phyloP scores from a whole-genome alignment of 1,140 invertebrate species.

The Acarapis woodi region DNA sequence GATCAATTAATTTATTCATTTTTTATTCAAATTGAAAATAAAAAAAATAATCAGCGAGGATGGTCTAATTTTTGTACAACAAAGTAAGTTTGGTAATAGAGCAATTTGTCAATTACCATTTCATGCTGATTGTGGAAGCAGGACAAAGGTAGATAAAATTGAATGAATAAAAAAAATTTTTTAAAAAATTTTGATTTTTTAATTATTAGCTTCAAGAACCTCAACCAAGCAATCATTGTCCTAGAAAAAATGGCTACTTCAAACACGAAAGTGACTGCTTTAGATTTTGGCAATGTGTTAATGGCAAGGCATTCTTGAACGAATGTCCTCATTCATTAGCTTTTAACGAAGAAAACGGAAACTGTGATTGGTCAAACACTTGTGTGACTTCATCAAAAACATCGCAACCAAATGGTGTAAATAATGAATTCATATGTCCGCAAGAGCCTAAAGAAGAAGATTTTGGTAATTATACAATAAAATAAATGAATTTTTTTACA shows the following conservation, averaged over 20 bases:
- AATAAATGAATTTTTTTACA: slow-evolving; percentile 51
- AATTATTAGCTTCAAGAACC: no score
- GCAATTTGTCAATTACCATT: slow-evolving; percentile 38
- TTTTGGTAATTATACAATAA: no score
- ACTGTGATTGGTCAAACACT: slow-evolving; percentile 74
- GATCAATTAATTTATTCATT: no score
- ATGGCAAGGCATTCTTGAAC: slow-evolving; percentile 43
- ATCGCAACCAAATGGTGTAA: no score
- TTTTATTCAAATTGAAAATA: no score
- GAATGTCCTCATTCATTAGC: slow-evolving; percentile 48
- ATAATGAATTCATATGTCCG: slow-evolving; percentile 50
- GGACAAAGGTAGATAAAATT: no score
- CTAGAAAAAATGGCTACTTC: slow-evolving; percentile 38
- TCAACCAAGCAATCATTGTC: no score
- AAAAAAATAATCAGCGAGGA: no score
- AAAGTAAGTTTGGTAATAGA: neutral
- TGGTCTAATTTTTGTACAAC: slow-evolving; percentile 42
- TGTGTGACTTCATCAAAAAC: slow-evolving; percentile 53
- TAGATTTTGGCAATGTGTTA: slow-evolving; percentile 60
- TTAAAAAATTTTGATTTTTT: no score
- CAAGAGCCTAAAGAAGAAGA: slow-evolving; percentile 27
- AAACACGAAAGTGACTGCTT: slow-evolving; percentile 51
- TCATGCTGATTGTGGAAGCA: slow-evolving; percentile 42
- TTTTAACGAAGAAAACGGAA: slow-evolving; percentile 54
- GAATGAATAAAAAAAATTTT: no score